These are phyloP conservation scores for Drosophila setosimentum DNA, from an alignment of 2,888 invertebrate species.

Conservation along the genomic window DNA sequence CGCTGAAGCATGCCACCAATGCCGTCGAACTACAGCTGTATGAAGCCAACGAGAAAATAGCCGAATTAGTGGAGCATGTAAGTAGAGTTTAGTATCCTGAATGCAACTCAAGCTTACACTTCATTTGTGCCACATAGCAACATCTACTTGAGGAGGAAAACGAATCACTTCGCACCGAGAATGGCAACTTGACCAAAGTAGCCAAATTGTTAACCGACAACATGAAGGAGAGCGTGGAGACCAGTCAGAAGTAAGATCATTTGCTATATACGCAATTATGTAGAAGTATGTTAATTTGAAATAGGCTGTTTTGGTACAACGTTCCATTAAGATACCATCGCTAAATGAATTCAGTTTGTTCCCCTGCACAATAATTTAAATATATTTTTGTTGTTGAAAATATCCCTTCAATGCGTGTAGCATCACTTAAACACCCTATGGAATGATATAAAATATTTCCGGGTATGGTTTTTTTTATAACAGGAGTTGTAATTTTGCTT, in stretches of 20 bases:
- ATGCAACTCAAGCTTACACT: background rate
- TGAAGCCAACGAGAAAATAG: constrained; percentile 85
- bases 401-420: background rate
- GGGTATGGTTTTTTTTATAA: background rate
- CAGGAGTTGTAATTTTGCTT: background rate
- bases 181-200: constrained; percentile 84
- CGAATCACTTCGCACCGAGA: constrained; percentile 83
- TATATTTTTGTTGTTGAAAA: background rate
- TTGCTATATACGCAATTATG: background rate
- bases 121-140: constrained; percentile 73
- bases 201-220: constrained; percentile 84
- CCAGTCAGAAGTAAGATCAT: constrained; percentile 83
- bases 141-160: constrained; percentile 84
- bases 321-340: background rate
- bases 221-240: constrained; percentile 85
- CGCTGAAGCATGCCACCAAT: constrained; percentile 81
- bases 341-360: background rate
- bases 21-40: constrained; percentile 84
- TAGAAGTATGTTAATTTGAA: background rate
- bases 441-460: background rate
- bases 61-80: constrained; percentile 84
- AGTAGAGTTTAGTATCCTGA: constrained; percentile 16
- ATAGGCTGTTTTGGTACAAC: background rate
- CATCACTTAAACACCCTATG: background rate
- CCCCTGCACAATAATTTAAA: no score